Evolutionary conservation across 2,888 invertebrate species (phyloP).

Genomic region (Listrodromus nycthemerus): DNA sequence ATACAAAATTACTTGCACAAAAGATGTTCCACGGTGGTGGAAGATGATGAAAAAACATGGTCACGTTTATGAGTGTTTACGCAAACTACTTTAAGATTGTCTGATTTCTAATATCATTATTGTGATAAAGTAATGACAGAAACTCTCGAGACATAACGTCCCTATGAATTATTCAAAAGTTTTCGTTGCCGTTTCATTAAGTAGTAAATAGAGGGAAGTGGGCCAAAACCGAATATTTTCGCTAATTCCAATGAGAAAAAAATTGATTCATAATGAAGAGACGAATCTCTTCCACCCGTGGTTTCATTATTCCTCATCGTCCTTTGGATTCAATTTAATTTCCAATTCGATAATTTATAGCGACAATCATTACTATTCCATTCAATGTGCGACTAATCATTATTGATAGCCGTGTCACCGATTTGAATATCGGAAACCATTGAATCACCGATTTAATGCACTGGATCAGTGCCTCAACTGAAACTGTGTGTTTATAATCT

Average conservation of each 20-base stretch:
- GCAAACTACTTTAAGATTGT: not conserved
- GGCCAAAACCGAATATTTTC: no score
- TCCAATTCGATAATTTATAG: not conserved
- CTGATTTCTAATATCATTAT: not conserved
- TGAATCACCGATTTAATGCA: not conserved
- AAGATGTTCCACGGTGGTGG: constrained; percentile 40
- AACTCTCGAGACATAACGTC: no score
- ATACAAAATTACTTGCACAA: constrained; percentile 78
- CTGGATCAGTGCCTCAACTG: not conserved
- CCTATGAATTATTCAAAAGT: no score
- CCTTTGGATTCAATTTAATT: not conserved
- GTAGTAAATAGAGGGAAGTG: no score
- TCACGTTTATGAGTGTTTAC: not conserved
- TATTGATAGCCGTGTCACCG: not conserved
- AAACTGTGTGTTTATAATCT: not conserved
- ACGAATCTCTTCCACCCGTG: not conserved
- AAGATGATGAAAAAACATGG: constrained; percentile 27
- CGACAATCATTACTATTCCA: not conserved
- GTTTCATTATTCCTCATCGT: not conserved
- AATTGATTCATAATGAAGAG: no score
- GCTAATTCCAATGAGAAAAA: no score
- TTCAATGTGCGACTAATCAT: not conserved
- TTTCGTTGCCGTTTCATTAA: no score
- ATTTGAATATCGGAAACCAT: not conserved
- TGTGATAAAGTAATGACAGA: not conserved